Evolutionary conservation across 2,113 vertebrate genomes (phyloP).

Genomic region (Paramormyrops kingsleyae): DNA sequence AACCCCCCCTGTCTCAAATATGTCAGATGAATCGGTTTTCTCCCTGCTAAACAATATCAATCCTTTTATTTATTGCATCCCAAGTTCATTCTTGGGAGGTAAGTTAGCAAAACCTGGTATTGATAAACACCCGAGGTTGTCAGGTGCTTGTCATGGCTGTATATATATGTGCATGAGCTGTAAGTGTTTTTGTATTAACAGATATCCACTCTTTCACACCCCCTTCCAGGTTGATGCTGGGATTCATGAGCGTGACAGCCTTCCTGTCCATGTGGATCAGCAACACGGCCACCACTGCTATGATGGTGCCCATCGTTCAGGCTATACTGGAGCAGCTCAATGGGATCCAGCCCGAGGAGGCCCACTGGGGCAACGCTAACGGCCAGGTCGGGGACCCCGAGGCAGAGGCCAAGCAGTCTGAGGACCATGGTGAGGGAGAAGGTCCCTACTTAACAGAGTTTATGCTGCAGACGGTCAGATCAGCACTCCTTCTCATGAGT

Average conservation of each 20-base stretch:
- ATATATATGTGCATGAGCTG: background rate
- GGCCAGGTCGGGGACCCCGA: background rate
- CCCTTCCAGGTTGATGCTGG: slow-evolving; percentile 78
- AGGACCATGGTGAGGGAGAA: slow-evolving; percentile 32
- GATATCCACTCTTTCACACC: background rate
- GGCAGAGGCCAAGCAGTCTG: slow-evolving; percentile 8
- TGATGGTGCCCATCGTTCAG: slow-evolving; percentile 95
- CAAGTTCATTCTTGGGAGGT: background rate
- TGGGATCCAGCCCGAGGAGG: slow-evolving; percentile 5
- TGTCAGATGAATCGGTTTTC: background rate
- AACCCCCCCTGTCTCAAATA: background rate
- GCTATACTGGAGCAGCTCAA: slow-evolving; percentile 81
- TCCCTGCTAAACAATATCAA: background rate
- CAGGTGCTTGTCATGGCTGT: background rate
- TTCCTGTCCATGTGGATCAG: slow-evolving; percentile 99
- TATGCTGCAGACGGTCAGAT: background rate
- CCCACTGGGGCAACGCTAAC: slow-evolving; percentile 11
- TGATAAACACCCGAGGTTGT: background rate
- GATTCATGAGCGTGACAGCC: slow-evolving; percentile 87
- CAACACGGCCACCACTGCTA: slow-evolving; percentile 92
- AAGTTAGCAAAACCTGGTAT: background rate
- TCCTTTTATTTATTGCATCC: background rate
- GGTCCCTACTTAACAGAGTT: too few species aligned
- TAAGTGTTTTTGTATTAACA: background rate
- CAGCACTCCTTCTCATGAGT: background rate